Percentiles rank a stretch among this genome's conserved stretches.
Evolutionary conservation across 1,140 invertebrate species (phyloP).

Genomic region (Pachypeltis micranthus): DNA sequence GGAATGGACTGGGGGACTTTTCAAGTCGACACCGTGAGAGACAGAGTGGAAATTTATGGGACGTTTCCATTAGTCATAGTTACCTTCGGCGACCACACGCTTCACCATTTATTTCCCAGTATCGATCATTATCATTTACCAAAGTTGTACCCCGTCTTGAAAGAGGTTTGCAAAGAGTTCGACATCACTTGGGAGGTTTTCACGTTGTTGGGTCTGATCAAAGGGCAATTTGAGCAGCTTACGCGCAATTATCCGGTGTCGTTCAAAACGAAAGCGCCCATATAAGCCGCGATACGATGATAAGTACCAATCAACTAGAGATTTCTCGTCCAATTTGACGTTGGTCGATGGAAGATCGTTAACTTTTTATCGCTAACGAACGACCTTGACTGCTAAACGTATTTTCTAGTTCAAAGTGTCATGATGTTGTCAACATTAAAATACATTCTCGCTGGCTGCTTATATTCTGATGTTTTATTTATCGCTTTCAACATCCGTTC

Average conservation of each 20-base stretch:
- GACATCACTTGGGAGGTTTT: conserved; percentile 37
- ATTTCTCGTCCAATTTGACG: no score
- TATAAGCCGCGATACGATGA: no score
- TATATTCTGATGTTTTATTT: no score
- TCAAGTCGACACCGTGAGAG: conserved; percentile 62
- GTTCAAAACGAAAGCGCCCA: neutral
- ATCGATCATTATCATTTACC: conserved; percentile 54
- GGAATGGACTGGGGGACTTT: conserved; percentile 61
- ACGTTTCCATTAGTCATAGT: conserved; percentile 50
- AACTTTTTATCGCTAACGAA: no score
- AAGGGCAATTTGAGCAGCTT: conserved; percentile 18
- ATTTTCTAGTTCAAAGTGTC: no score
- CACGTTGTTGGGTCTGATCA: neutral
- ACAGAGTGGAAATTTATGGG: conserved; percentile 54
- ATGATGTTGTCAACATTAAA: no score
- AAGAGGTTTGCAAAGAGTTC: conserved; percentile 58
- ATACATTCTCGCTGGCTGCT: no score
- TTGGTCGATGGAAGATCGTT: no score
- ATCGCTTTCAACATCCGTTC: no score
- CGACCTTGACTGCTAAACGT: no score
- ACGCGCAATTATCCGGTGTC: conserved; percentile 7
- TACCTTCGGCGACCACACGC: conserved; percentile 56
- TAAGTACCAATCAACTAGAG: no score
- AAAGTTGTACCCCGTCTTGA: conserved; percentile 49
- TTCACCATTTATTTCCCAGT: conserved; percentile 74